Percentiles rank a stretch among this genome's conserved stretches.
These are phyloP conservation scores for Mormyrus iriodes DNA, from an alignment of 2,113 vertebrate species.

Conservation along the genomic window DNA sequence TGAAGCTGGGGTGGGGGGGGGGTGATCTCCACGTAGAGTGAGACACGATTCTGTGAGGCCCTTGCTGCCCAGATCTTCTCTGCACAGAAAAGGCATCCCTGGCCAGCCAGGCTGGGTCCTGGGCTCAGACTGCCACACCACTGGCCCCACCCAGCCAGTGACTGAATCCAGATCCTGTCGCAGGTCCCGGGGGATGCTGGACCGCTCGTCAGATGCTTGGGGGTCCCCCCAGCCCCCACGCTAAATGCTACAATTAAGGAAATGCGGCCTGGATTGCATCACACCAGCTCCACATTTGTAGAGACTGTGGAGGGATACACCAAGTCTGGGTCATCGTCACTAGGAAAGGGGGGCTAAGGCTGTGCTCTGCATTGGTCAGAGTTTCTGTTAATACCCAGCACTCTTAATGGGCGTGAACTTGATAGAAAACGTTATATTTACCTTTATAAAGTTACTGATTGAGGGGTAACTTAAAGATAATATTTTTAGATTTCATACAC, in stretches of 20 bases:
- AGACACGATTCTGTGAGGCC: neutral
- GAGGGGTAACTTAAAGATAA: neutral
- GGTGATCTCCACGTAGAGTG: neutral
- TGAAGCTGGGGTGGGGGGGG: neutral
- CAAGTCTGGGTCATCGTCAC: conserved; percentile 28
- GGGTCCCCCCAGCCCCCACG: conserved; percentile 39
- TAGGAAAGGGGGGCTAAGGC: neutral
- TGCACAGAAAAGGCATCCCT: neutral
- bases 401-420: neutral
- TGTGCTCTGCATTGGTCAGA: neutral
- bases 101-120: neutral
- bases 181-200: conserved; percentile 29
- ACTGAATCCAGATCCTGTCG: conserved; percentile 47
- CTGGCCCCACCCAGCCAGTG: conserved; percentile 23
- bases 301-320: conserved; percentile 45
- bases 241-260: conserved; percentile 56
- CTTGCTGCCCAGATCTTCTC: neutral
- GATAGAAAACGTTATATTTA: neutral
- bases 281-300: conserved; percentile 37
- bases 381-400: neutral
- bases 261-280: conserved; percentile 56
- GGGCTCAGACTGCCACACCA: neutral
- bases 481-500: neutral
- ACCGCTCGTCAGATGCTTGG: conserved; percentile 36
- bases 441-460: neutral